These are phyloP conservation scores for Cyphomyrus discorhynchus DNA, from an alignment of 2,113 vertebrate genomes.

Conservation along the genomic window DNA sequence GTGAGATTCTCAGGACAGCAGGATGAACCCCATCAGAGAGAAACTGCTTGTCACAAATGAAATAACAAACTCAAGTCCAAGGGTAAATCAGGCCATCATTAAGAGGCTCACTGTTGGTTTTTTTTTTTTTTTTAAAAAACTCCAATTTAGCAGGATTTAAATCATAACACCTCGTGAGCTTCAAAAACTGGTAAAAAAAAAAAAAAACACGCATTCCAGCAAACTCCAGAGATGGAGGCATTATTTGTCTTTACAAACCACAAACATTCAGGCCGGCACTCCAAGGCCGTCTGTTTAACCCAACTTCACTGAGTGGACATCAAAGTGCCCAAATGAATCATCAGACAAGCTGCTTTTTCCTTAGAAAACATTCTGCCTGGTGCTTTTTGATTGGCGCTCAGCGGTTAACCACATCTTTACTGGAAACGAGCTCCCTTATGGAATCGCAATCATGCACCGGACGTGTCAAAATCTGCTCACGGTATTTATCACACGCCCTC, in stretches of 20 bases:
- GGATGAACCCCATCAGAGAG: not conserved
- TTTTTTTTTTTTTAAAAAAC: not conserved
- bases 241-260: constrained; percentile 9
- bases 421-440: not conserved
- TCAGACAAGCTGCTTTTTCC: constrained; percentile 8
- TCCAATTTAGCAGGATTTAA: not conserved
- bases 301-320: not conserved
- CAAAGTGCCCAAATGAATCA: constrained; percentile 20
- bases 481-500: not conserved
- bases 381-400: constrained; percentile 13
- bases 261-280: not conserved
- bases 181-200: not conserved
- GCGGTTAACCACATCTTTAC: constrained; percentile 23
- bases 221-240: not conserved
- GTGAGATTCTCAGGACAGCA: not conserved
- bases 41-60: not conserved
- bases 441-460: not conserved
- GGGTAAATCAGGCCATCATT: not conserved
- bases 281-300: not conserved
- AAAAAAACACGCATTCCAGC: not conserved
- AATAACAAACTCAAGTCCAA: not conserved
- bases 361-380: constrained; percentile 17
- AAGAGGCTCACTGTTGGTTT: not conserved
- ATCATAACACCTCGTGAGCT: not conserved
- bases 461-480: constrained; percentile 17